Evolutionary conservation across 2,888 invertebrate species (phyloP).

Genomic region (Metopia argyrocephala): DNA sequence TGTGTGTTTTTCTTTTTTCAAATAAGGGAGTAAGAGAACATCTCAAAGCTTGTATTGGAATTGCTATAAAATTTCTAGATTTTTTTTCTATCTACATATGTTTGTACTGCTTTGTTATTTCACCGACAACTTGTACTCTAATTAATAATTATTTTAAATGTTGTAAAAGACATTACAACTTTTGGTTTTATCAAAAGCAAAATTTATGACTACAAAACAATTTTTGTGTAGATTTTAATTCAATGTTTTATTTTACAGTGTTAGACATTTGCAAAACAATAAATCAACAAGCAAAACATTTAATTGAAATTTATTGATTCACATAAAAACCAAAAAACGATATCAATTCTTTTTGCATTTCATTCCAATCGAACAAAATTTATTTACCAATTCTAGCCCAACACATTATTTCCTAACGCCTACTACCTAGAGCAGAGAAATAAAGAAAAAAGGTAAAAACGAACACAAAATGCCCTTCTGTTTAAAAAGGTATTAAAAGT

Average conservation of each 20-base stretch:
- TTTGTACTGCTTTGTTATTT: neutral
- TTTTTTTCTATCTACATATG: neutral
- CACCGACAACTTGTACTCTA: neutral
- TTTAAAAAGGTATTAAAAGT: too few species aligned
- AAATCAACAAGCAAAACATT: constrained; percentile 42
- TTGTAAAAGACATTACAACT: neutral
- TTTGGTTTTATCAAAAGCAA: neutral
- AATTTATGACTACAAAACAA: neutral
- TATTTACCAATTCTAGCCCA: neutral
- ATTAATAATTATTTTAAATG: constrained; percentile 24
- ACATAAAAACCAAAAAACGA: constrained; percentile 35
- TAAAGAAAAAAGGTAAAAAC: neutral
- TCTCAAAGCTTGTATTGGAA: too few species aligned
- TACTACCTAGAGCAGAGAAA: neutral
- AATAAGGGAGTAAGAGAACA: too few species aligned
- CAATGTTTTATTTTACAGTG: constrained; percentile 22
- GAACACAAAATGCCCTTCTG: neutral
- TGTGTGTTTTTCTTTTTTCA: neutral
- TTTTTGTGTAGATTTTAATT: neutral
- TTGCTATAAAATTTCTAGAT: too few species aligned
- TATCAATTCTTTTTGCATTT: neutral
- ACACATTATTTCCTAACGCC: neutral
- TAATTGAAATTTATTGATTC: constrained; percentile 61
- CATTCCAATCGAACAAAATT: neutral
- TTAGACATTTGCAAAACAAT: constrained; percentile 15